Conservation (phyloP, 2,888 invertebrate genomes). For the Leistus spinibarbis region DNA sequence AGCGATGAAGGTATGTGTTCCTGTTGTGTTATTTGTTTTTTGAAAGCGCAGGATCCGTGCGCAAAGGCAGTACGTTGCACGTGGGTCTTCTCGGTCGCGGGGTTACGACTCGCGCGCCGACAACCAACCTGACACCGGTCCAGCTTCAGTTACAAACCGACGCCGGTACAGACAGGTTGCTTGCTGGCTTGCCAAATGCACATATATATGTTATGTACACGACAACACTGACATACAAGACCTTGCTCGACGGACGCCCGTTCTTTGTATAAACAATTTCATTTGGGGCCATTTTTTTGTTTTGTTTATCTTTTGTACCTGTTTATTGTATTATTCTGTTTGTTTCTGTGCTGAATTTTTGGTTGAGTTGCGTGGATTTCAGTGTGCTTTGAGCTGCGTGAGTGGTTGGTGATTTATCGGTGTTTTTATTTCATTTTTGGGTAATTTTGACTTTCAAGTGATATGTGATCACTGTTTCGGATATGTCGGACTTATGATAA, state of each 20-base stretch:
- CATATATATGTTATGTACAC: neutral
- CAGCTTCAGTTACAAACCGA: neutral
- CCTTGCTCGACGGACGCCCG: too few relatives aligned
- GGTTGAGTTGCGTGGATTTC: too few relatives aligned
- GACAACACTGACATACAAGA: too few relatives aligned
- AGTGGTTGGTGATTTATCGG: too few relatives aligned
- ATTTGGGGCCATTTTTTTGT: too few relatives aligned
- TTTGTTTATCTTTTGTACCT: too few relatives aligned
- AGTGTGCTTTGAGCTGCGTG: neutral
- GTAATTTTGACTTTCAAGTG: neutral
- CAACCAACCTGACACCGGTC: neutral
- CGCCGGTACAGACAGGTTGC: neutral
- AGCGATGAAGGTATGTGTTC: neutral
- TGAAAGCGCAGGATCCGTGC: neutral
- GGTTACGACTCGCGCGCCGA: neutral
- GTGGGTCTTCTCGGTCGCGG: neutral
- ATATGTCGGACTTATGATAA: neutral
- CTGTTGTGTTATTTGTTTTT: neutral
- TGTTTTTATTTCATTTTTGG: neutral
- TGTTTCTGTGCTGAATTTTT: too few relatives aligned
- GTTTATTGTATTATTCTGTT: too few relatives aligned
- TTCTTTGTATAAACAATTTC: too few relatives aligned
- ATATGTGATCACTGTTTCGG: neutral
- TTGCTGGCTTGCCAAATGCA: neutral
- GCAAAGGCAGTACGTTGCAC: neutral